These are phyloP conservation scores for Lates calcarifer DNA, from an alignment of 2,113 vertebrate genomes.

Conservation along the genomic window DNA sequence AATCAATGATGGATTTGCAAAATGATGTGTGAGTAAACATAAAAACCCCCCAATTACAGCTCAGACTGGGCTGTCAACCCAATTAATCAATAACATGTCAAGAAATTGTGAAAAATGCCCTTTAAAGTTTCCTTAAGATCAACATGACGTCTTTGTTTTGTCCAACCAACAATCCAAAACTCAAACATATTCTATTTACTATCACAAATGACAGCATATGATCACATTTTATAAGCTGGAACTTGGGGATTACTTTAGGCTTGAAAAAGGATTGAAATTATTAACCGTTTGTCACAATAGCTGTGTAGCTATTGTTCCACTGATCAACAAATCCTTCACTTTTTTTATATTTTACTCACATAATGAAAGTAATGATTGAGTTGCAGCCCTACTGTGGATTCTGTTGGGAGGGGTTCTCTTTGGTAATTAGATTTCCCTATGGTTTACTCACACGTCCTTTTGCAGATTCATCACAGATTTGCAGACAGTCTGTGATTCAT, in stretches of 20 bases:
- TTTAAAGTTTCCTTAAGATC: too few relatives aligned
- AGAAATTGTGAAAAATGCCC: too few relatives aligned
- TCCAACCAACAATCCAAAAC: background rate
- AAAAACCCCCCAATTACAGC: background rate
- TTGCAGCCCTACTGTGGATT: background rate
- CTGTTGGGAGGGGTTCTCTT: background rate
- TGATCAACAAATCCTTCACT: background rate
- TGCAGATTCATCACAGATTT: conserved; percentile 43
- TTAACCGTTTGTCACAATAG: background rate
- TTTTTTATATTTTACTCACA: background rate
- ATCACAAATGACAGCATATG: background rate
- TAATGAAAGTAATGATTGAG: background rate
- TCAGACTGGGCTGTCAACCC: background rate
- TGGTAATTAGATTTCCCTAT: background rate
- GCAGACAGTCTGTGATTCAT: conserved; percentile 52
- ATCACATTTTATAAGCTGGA: background rate
- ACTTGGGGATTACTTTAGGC: too few relatives aligned
- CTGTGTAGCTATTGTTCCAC: background rate
- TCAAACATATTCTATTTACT: background rate
- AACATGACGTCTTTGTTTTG: background rate
- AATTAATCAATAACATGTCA: too few relatives aligned
- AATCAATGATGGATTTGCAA: background rate
- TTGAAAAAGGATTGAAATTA: background rate
- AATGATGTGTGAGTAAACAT: background rate
- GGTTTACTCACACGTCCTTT: background rate